A percentile compares a stretch with the other conserved stretches of the same genome.
Conservation (phyloP, 2,113 vertebrate species). For the Oryzias curvinotus region DNA sequence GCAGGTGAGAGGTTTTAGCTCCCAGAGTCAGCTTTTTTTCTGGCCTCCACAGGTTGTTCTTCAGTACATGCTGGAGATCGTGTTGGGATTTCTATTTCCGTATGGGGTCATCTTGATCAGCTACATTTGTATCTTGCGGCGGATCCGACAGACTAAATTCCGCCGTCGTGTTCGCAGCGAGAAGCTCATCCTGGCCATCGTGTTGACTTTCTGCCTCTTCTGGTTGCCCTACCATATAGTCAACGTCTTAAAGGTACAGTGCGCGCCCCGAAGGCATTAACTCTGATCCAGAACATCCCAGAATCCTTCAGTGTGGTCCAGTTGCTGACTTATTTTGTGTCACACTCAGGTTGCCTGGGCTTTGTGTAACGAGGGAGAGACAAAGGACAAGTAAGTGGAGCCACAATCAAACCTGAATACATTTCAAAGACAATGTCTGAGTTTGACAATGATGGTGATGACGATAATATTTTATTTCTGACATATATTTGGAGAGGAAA, state of each 20-base stretch:
- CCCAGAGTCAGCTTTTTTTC: no score
- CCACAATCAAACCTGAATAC: background rate
- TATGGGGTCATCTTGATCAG: conserved; percentile 80
- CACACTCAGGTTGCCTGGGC: conserved; percentile 64
- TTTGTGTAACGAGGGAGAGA: background rate
- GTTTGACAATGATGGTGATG: no score
- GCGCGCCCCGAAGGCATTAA: background rate
- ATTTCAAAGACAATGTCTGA: background rate
- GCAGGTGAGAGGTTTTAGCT: background rate
- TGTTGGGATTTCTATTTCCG: conserved; percentile 83
- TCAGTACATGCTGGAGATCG: conserved; percentile 82
- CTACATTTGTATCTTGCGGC: conserved; percentile 79
- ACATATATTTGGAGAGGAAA: no score
- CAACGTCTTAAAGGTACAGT: conserved; percentile 81
- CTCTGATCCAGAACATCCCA: background rate
- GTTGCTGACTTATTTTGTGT: background rate
- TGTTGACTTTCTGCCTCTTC: conserved; percentile 83
- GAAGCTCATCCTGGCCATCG: conserved; percentile 84
- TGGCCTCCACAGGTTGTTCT: conserved; percentile 62
- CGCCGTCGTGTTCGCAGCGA: conserved; percentile 75
- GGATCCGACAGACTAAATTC: conserved; percentile 77
- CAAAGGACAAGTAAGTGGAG: conserved; percentile 43
- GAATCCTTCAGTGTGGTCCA: background rate
- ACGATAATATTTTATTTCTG: no score
- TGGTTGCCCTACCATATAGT: conserved; percentile 89